Conservation (phyloP, 2,113 vertebrate genomes). For the Turdus rufiventris region DNA sequence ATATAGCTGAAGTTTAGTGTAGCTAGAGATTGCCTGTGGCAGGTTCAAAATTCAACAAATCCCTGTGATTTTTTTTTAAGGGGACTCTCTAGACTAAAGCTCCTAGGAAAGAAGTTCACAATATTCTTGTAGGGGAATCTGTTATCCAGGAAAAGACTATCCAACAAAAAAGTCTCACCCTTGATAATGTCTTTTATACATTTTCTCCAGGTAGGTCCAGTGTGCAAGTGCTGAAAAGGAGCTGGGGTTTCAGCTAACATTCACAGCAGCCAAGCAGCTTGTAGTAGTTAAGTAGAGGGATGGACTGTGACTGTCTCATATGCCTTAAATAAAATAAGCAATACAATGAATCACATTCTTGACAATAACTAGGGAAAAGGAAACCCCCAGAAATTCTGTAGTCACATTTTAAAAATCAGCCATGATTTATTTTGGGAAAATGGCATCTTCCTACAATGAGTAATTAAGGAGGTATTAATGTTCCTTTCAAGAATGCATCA, state of each 20-base stretch:
- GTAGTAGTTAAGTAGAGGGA: neutral
- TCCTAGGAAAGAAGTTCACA: neutral
- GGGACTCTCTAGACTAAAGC: neutral
- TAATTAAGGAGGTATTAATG: neutral
- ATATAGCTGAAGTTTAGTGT: neutral
- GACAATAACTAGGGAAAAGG: neutral
- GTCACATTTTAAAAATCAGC: neutral
- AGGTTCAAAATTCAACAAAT: neutral
- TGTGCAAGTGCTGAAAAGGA: neutral
- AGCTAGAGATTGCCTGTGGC: neutral
- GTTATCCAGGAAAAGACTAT: neutral
- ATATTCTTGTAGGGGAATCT: neutral
- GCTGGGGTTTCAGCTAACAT: neutral
- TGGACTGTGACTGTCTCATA: neutral
- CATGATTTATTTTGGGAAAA: neutral
- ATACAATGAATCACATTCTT: neutral
- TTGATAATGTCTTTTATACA: neutral
- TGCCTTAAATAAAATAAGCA: neutral
- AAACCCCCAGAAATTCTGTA: neutral
- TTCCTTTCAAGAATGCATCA: neutral
- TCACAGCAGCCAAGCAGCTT: neutral
- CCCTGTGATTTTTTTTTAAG: neutral
- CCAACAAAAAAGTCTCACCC: neutral
- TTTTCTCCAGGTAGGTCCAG: neutral
- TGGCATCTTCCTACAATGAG: neutral